These are phyloP conservation scores for Hemicrepidius hirtus DNA, from an alignment of 2,888 invertebrate genomes.

Conservation along the genomic window DNA sequence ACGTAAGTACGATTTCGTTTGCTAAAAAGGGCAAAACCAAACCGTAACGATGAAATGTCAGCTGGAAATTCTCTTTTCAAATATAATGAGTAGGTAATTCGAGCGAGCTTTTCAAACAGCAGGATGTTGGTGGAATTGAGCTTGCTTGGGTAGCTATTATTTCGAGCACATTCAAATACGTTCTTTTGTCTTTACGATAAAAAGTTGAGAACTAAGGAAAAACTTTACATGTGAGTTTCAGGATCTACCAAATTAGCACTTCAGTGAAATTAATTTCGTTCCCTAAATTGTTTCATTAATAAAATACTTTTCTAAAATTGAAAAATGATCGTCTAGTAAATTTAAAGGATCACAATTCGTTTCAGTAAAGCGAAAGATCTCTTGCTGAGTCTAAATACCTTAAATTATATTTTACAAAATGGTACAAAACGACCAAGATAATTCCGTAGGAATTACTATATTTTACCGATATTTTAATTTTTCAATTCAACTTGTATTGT, in stretches of 20 bases:
- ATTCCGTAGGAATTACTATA: no score
- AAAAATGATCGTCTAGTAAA: no score
- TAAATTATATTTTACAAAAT: no score
- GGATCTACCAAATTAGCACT: conserved; percentile 11
- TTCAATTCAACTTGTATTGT: no score
- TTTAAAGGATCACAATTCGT: no score
- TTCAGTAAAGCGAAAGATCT: no score
- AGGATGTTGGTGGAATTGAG: conserved; percentile 12
- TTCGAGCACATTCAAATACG: conserved; percentile 7
- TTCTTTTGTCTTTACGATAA: conserved; percentile 8
- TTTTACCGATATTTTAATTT: no score
- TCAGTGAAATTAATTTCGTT: no score
- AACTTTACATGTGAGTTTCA: background rate
- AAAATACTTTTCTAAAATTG: no score
- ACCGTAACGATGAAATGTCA: conserved; percentile 22
- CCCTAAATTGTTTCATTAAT: no score
- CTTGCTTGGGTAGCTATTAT: conserved; percentile 8
- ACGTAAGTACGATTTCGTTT: background rate
- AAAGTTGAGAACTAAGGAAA: background rate
- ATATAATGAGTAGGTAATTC: conserved; percentile 16
- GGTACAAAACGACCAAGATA: no score
- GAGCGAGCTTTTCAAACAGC: conserved; percentile 8
- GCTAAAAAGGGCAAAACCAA: conserved; percentile 24
- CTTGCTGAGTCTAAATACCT: no score
- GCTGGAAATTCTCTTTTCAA: background rate